phyloP scores from a whole-genome alignment of 23 tunicate species.

The Diplosoma virens region DNA sequence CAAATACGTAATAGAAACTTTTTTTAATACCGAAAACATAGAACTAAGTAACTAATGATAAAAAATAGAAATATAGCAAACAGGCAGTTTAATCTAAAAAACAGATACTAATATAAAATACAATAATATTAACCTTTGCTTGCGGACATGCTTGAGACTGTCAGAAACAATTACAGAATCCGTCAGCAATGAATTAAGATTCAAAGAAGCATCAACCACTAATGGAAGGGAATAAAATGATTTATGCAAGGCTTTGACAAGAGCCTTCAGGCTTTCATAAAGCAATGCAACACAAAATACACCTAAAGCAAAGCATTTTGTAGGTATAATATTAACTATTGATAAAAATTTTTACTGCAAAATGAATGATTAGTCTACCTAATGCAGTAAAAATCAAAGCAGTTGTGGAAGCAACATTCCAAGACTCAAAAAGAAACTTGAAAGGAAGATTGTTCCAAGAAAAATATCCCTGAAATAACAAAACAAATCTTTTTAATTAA shows the following conservation, averaged over 20 bases:
- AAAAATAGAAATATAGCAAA: too few species aligned
- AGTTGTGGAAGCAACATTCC: conserved; percentile 24
- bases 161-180: conserved; percentile 25
- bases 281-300: conserved; percentile 37
- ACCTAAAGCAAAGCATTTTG: conserved; percentile 10
- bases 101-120: background rate
- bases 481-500: too few species aligned
- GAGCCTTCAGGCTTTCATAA: conserved; percentile 33
- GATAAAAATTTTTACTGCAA: background rate
- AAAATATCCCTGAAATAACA: conserved; percentile 34
- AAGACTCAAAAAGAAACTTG: conserved; percentile 25
- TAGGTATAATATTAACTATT: background rate
- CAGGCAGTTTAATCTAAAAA: too few species aligned
- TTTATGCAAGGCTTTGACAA: background rate
- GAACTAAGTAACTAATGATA: too few species aligned
- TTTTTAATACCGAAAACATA: too few species aligned
- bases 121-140: conserved; percentile 19
- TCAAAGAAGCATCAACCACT: background rate
- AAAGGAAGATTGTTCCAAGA: conserved; percentile 38
- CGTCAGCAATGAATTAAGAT: background rate
- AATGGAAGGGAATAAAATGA: conserved; percentile 28
- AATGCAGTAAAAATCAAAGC: conserved; percentile 22
- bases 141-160: conserved; percentile 37
- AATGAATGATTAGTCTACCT: background rate
- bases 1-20: too few species aligned